Percentiles rank a stretch among this genome's conserved stretches.
Evolutionary conservation across 2,113 vertebrate species (phyloP).

Genomic region (Halcyon senegalensis): DNA sequence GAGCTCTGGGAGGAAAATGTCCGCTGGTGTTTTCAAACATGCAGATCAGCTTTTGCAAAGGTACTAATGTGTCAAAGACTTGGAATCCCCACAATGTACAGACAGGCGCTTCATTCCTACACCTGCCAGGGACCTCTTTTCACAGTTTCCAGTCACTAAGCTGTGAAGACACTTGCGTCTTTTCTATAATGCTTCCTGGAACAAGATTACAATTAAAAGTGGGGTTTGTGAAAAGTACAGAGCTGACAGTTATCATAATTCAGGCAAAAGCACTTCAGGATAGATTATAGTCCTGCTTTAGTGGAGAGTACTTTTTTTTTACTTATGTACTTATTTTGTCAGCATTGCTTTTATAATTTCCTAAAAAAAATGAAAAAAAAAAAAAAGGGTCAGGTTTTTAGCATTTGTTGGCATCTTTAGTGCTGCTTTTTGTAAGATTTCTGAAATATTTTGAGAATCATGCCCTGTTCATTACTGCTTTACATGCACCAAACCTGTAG

Average conservation of each 20-base stretch:
- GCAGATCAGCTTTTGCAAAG: neutral
- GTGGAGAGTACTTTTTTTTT: neutral
- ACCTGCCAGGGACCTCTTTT: neutral
- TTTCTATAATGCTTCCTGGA: neutral
- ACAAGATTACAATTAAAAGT: neutral
- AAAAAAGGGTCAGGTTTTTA: neutral
- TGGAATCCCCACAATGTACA: neutral
- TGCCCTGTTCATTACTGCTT: neutral
- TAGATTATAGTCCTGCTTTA: neutral
- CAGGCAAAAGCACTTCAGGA: neutral
- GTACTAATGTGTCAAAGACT: neutral
- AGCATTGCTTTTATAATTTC: neutral
- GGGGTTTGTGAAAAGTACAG: neutral
- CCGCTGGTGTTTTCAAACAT: neutral
- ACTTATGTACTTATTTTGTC: neutral
- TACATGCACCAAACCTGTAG: neutral
- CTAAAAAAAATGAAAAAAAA: neutral
- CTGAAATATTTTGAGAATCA: neutral
- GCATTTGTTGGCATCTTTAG: neutral
- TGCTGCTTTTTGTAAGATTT: neutral
- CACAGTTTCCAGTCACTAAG: neutral
- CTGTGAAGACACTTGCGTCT: neutral
- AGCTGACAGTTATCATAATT: neutral
- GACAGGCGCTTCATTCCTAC: neutral
- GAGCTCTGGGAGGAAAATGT: neutral